phyloP scores from a whole-genome alignment of 2,888 invertebrate species.

The Cosmorhoe ocellata region DNA sequence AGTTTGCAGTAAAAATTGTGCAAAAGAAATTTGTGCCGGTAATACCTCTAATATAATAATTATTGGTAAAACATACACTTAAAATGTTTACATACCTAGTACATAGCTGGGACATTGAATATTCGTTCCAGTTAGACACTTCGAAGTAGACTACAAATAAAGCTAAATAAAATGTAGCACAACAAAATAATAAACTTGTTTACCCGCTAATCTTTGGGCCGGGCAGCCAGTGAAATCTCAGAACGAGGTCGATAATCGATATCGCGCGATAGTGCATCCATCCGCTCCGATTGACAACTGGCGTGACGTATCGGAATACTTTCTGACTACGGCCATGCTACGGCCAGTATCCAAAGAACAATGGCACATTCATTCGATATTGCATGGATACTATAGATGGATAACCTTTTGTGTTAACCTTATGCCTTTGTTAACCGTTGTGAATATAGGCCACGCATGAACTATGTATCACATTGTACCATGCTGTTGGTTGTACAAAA shows the following conservation, averaged over 20 bases:
- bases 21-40: too few relatives aligned
- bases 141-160: background rate
- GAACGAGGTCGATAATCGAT: constrained; percentile 69
- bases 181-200: constrained; percentile 7
- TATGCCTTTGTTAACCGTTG: constrained; percentile 5
- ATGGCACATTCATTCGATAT: constrained; percentile 19
- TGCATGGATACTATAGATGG: constrained; percentile 11
- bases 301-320: constrained; percentile 69
- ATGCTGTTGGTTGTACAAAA: background rate
- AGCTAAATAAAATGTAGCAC: constrained; percentile 1
- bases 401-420: constrained; percentile 15
- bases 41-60: too few relatives aligned
- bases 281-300: constrained; percentile 73
- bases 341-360: constrained; percentile 37
- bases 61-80: too few relatives aligned
- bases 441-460: constrained; percentile 7
- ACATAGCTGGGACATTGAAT: too few relatives aligned
- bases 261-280: constrained; percentile 67
- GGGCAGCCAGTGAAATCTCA: constrained; percentile 47
- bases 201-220: constrained; percentile 38
- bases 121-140: too few relatives aligned
- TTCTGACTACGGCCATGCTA: constrained; percentile 57
- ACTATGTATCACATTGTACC: background rate
- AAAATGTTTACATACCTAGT: too few relatives aligned
- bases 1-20: too few relatives aligned